These are phyloP conservation scores for Callimorpha dominula DNA, from an alignment of 2,888 invertebrate genomes.

Conservation along the genomic window DNA sequence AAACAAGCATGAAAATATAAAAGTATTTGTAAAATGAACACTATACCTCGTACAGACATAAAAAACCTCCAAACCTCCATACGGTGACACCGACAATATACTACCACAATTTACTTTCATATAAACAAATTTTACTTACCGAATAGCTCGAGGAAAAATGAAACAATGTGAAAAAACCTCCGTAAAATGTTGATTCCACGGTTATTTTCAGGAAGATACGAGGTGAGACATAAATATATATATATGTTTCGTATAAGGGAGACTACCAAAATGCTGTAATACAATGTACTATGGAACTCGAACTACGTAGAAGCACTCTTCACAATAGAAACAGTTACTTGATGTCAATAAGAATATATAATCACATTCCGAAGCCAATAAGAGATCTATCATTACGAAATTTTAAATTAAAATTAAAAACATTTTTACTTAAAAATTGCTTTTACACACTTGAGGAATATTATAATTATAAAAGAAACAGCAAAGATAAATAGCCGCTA, in stretches of 20 bases:
- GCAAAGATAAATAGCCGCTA: no score
- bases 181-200: conserved; percentile 1
- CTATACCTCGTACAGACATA: neutral
- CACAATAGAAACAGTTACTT: no score
- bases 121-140: conserved; percentile 3
- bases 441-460: no score
- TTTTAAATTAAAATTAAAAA: no score
- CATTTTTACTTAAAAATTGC: no score
- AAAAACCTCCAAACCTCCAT: neutral
- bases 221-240: neutral
- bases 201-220: neutral
- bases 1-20: conserved; percentile 2
- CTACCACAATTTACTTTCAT: neutral
- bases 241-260: neutral
- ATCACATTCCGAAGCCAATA: no score
- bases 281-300: no score
- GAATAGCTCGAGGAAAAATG: neutral
- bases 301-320: no score
- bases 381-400: no score
- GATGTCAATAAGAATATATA: no score
- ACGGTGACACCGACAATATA: conserved; percentile 1
- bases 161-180: neutral
- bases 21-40: neutral
- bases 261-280: neutral
- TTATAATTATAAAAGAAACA: no score